phyloP scores from a whole-genome alignment of 1,140 invertebrate species.

The Brachionus plicatilis region DNA sequence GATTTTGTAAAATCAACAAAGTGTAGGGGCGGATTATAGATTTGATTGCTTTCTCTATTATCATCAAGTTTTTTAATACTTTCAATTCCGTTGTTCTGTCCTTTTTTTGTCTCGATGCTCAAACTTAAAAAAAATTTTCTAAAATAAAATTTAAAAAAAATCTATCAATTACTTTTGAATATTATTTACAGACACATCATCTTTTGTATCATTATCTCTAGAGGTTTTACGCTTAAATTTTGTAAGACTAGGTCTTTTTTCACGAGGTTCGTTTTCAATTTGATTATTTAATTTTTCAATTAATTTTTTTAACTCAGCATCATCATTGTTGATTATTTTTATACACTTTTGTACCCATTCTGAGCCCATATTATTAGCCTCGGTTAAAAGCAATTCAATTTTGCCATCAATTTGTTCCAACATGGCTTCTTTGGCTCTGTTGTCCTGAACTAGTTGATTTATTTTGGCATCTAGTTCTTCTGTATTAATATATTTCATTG shows the following conservation, averaged over 20 bases:
- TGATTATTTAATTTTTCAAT: slow-evolving; percentile 9
- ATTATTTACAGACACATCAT: not conserved
- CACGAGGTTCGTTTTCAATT: not conserved
- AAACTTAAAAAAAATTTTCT: not conserved
- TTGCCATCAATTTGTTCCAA: slow-evolving; percentile 12
- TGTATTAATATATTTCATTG: slow-evolving; percentile 4
- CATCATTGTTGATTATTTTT: not conserved
- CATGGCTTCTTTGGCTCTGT: not conserved
- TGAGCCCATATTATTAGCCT: not conserved
- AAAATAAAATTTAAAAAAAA: not conserved
- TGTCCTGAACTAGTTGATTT: not conserved
- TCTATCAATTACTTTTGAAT: not conserved
- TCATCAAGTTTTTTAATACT: not conserved
- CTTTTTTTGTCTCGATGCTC: not conserved
- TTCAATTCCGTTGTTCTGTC: not conserved
- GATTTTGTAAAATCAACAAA: not conserved
- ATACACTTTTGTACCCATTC: not conserved
- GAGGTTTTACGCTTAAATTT: not conserved
- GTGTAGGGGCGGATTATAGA: not conserved
- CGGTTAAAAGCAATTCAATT: not conserved
- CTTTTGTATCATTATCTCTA: not conserved
- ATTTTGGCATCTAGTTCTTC: slow-evolving; percentile 32
- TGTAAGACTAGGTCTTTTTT: not conserved
- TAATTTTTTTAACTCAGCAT: not conserved
- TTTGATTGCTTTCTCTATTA: not conserved